phyloP scores from a whole-genome alignment of 2,113 vertebrate species.

The Vireo altiloquus region DNA sequence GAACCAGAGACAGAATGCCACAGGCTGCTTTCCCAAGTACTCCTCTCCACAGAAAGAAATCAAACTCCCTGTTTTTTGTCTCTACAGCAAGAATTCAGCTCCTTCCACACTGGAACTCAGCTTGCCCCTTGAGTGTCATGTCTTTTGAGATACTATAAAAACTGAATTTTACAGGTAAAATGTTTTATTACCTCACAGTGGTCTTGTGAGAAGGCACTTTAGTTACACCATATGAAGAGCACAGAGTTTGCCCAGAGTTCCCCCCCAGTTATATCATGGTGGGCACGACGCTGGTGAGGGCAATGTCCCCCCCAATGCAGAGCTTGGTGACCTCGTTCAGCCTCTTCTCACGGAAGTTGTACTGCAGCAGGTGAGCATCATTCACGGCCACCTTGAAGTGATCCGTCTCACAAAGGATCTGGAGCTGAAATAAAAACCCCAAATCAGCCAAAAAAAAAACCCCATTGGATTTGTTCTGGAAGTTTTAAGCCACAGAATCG shows the following conservation, averaged over 20 bases:
- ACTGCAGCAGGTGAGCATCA: conserved; percentile 68
- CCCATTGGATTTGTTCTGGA: accelerated
- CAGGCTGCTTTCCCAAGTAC: neutral
- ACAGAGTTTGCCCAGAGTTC: accelerated
- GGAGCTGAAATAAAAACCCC: conserved; percentile 49
- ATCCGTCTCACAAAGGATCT: conserved; percentile 66
- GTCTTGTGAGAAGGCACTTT: neutral
- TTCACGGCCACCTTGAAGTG: conserved; percentile 72
- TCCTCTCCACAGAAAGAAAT: neutral
- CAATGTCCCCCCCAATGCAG: conserved; percentile 60
- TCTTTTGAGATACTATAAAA: accelerated
- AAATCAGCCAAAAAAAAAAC: neutral
- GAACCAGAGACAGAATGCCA: accelerated
- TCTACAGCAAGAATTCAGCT: neutral
- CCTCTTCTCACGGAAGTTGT: conserved; percentile 48
- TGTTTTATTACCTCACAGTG: conserved; percentile 1
- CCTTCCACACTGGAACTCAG: neutral
- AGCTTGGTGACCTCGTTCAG: conserved; percentile 54
- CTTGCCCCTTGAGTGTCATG: accelerated
- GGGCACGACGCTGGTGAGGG: conserved; percentile 25
- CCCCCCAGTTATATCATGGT: neutral
- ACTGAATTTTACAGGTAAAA: neutral
- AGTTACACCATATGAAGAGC: accelerated
- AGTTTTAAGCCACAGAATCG: accelerated
- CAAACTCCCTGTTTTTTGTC: neutral